Evolutionary conservation across 2,797 vertebrate genomes (phyloP).

Genomic region (Anomalospiza imberbis): DNA sequence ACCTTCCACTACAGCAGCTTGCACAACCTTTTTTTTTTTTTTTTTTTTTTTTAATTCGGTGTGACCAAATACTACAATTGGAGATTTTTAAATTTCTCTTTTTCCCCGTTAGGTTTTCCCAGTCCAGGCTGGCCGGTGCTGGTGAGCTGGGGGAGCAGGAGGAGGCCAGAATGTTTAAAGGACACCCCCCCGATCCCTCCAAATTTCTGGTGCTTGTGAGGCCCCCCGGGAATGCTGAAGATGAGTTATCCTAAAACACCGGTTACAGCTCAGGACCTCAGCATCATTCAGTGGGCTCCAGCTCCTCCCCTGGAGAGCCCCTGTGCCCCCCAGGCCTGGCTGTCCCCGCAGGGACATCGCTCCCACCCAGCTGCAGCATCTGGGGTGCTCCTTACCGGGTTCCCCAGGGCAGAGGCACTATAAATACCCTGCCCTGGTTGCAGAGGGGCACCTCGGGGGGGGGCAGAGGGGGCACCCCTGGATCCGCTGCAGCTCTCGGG

Average conservation of each 20-base stretch:
- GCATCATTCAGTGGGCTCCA: fast-evolving
- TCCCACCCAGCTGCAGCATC: fast-evolving
- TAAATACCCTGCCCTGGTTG: fast-evolving
- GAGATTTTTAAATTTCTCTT: neutral
- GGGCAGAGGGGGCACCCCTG: neutral
- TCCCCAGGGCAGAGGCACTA: neutral
- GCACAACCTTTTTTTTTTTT: neutral
- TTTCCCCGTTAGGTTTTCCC: neutral
- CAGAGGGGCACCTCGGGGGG: neutral
- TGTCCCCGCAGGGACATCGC: fast-evolving
- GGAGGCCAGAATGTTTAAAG: neutral
- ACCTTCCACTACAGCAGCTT: neutral
- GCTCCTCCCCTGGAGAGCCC: fast-evolving
- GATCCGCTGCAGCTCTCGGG: neutral
- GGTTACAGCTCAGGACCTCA: neutral
- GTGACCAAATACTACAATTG: neutral
- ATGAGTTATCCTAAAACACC: neutral
- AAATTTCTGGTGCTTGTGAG: neutral
- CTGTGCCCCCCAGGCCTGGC: neutral
- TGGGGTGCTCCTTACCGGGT: fast-evolving
- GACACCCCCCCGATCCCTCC: neutral
- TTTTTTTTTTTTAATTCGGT: neutral
- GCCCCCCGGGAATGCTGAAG: neutral
- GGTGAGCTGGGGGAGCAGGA: neutral
- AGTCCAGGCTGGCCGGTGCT: fast-evolving